Base-by-base conservation (phyloP, 2,888 invertebrate species). In the Lithophane leautieri region DNA sequence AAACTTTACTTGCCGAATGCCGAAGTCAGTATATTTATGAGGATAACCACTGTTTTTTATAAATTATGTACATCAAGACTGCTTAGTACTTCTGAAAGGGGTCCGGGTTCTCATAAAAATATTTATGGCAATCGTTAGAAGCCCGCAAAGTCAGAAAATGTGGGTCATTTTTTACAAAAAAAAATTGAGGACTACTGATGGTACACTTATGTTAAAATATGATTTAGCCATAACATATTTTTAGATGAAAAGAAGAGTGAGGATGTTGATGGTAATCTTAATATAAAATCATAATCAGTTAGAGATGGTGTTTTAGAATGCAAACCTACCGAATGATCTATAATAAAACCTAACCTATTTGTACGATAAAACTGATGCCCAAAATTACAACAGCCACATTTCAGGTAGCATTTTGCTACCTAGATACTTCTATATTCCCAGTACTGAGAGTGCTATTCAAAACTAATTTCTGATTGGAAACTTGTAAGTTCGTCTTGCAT, bases 401-500 rank as follows among this genome's bases (percentile, higher is more conserved):
- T 52, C 28, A 28, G 34, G 34, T 34, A 34, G 34, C 16, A 65
- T 56, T 76, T 65, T 40, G 9, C 28, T 42, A 58, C 14, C 50
- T 12, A 22, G 47, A 58, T 73, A 58, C 9, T 14, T 25, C 47
- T 58, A 47, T 54, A 16, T 79, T 63, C 61, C 19, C 52, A 73
- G 76, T 76, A 74, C 74, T 47, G 50, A 68, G 44, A 78, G 69
- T 73, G 70, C 84, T 81, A 82, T 80, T 79, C 62, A 72, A 80
- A 89, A 89, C 85, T 88, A 86, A 88, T 84, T 85, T 78, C 81
- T 82, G 74, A 85, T 83, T 76, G 73, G 81, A 83, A 89, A 89
- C 88, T 87, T 84, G 83, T 80, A 79, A 79, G 82, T 84, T 84
- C 81, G 73, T 83, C 81, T 74, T 81, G 80, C 79, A 79, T 72